Conservation (phyloP, 2,888 invertebrate genomes). For the Boloria selene region DNA sequence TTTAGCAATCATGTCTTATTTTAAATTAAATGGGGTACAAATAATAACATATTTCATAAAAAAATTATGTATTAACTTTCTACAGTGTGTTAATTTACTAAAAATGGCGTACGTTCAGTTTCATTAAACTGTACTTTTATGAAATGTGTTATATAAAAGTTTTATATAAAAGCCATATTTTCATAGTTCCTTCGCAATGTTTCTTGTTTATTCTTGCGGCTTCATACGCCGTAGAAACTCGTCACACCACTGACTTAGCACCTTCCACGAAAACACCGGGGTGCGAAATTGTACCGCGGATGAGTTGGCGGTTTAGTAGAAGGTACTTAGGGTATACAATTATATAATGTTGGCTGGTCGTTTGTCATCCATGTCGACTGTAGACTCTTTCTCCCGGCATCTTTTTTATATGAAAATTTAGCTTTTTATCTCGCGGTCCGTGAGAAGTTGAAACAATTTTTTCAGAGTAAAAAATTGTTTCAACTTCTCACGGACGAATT, state of each 20-base stretch:
- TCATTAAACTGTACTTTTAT: too few relatives aligned
- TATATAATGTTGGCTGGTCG: neutral
- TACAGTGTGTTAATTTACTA: too few relatives aligned
- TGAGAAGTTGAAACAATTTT: constrained; percentile 10
- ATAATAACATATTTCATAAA: too few relatives aligned
- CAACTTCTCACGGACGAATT: too few relatives aligned
- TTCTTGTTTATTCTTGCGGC: neutral
- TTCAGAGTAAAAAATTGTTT: too few relatives aligned
- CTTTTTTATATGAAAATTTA: constrained; percentile 8
- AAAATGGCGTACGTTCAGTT: too few relatives aligned
- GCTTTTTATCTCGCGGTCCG: neutral
- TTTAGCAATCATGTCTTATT: too few relatives aligned
- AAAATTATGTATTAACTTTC: too few relatives aligned
- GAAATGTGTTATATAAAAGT: too few relatives aligned
- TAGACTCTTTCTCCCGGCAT: neutral
- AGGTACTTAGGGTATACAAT: neutral
- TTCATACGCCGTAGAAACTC: neutral
- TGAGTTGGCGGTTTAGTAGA: constrained; percentile 7
- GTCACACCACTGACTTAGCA: neutral
- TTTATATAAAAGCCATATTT: too few relatives aligned
- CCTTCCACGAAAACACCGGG: neutral
- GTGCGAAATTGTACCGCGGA: neutral
- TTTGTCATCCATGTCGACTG: constrained; percentile 17
- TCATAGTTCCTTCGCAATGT: too few relatives aligned
- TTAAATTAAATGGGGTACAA: too few relatives aligned